A percentile compares a stretch with the other conserved stretches of the same genome.
Evolutionary conservation across 35 echinoderm and acorn worm species (phyloP).

Genomic region (Ophiothrix spiculata): DNA sequence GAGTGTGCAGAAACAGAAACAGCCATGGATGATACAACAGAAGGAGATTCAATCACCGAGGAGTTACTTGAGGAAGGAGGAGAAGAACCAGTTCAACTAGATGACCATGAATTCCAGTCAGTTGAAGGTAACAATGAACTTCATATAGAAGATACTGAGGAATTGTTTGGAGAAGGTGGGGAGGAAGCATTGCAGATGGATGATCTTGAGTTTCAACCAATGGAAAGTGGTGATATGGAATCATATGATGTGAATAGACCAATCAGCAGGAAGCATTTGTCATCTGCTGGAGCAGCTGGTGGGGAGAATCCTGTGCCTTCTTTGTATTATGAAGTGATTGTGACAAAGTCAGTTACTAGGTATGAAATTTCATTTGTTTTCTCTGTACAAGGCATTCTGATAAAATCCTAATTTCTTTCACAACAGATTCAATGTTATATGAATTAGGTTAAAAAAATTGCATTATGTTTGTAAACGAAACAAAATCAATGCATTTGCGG

Average conservation of each 20-base stretch:
- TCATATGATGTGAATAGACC: background rate
- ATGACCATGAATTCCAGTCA: background rate
- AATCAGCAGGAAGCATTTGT: slow-evolving; percentile 17
- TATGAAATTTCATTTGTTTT: too few species aligned
- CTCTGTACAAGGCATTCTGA: too few species aligned
- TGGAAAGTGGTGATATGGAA: background rate
- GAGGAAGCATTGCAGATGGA: background rate
- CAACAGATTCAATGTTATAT: too few species aligned
- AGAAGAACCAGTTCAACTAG: background rate
- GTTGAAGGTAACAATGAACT: background rate
- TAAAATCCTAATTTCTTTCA: too few species aligned
- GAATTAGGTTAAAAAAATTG: too few species aligned
- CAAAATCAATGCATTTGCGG: too few species aligned
- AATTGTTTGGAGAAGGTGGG: background rate
- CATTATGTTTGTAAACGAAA: too few species aligned
- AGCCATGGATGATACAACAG: background rate
- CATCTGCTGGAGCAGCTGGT: slow-evolving; percentile 9
- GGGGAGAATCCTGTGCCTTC: slow-evolving; percentile 13
- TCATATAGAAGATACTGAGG: background rate
- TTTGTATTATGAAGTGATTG: slow-evolving; percentile 16
- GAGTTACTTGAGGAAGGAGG: background rate
- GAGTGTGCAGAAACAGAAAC: background rate
- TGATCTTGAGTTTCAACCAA: background rate
- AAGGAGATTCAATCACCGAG: background rate
- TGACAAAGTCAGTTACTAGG: background rate